These are phyloP conservation scores for Oligia strigilis DNA, from an alignment of 2,888 invertebrate species.

Conservation along the genomic window DNA sequence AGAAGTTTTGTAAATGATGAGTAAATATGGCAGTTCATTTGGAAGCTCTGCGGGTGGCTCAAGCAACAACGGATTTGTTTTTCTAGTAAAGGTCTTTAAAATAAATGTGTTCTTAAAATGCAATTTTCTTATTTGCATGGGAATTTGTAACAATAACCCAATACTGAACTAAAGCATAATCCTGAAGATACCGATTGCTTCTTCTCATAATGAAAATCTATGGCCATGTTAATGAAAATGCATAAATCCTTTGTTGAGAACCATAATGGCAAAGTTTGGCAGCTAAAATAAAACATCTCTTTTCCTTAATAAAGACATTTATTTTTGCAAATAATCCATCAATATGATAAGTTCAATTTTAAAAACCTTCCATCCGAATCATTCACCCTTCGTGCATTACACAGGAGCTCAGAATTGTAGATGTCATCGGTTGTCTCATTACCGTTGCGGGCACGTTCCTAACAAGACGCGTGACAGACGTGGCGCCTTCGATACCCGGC, in stretches of 20 bases:
- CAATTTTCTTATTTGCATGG: not conserved
- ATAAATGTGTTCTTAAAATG: not conserved
- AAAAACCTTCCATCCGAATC: slow-evolving; percentile 18
- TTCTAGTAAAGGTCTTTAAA: not conserved
- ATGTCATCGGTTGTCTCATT: slow-evolving; percentile 68
- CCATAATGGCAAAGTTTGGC: no score
- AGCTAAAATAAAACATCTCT: not conserved
- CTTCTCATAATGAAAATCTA: not conserved
- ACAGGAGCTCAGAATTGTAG: slow-evolving; percentile 32
- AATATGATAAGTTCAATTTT: slow-evolving; percentile 11
- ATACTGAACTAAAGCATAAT: not conserved
- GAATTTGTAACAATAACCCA: no score
- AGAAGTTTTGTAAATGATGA: slow-evolving; percentile 52
- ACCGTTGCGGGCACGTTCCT: slow-evolving; percentile 71
- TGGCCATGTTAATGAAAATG: not conserved
- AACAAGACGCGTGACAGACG: slow-evolving; percentile 74
- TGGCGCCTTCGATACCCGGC: slow-evolving; percentile 60
- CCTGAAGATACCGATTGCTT: not conserved
- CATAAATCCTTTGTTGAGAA: not conserved
- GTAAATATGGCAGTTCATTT: slow-evolving; percentile 51
- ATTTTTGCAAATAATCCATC: not conserved
- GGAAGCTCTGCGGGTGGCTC: slow-evolving; percentile 21
- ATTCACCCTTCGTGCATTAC: slow-evolving; percentile 51
- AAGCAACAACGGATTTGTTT: not conserved
- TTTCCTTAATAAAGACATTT: not conserved